Conservation (phyloP, 2,888 invertebrate species). For the Drepana falcataria region DNA sequence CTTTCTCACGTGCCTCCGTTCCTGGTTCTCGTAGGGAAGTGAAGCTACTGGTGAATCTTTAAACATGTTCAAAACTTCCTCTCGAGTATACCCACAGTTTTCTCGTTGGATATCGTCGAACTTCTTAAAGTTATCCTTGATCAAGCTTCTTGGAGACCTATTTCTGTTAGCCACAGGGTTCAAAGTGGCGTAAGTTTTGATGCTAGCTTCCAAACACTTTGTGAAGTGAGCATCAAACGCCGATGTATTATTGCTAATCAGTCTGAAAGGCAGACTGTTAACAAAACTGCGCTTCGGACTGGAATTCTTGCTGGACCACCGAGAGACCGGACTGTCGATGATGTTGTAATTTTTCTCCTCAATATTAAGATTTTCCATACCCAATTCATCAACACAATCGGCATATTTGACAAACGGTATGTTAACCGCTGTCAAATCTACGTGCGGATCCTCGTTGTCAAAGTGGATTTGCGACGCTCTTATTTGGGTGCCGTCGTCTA, state of each 20-base stretch:
- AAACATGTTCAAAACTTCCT: constrained; percentile 66
- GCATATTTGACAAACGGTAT: constrained; percentile 61
- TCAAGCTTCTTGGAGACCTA: constrained; percentile 53
- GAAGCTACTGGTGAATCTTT: constrained; percentile 66
- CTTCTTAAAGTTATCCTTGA: constrained; percentile 36
- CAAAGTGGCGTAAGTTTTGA: constrained; percentile 48
- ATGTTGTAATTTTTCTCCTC: constrained; percentile 52
- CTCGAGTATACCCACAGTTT: constrained; percentile 50
- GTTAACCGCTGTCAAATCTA: constrained; percentile 57
- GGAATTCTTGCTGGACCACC: constrained; percentile 36
- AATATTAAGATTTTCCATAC: constrained; percentile 19
- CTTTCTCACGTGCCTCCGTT: constrained; percentile 60
- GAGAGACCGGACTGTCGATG: constrained; percentile 51
- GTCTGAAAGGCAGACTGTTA: constrained; percentile 60
- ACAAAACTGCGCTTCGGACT: constrained; percentile 55
- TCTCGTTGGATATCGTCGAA: constrained; percentile 40
- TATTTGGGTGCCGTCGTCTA: constrained; percentile 70
- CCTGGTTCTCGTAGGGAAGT: constrained; percentile 51
- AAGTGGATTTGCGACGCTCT: constrained; percentile 71
- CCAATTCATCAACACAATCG: constrained; percentile 33
- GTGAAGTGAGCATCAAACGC: constrained; percentile 64
- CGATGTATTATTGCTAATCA: constrained; percentile 54
- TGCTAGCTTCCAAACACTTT: constrained; percentile 52
- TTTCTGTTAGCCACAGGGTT: constrained; percentile 41
- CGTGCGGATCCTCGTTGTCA: constrained; percentile 61